phyloP scores from a whole-genome alignment of 2,113 vertebrate genomes.

The rat (Rattus norvegicus) region GRCr8 NC_086020.1:225974501-225975000 shows the following conservation, averaged over 20 bases:
- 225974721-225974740: constrained; percentile 93
- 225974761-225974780: constrained; percentile 98
- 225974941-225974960: not conserved
- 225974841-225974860: constrained; percentile 97
- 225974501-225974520: not conserved
- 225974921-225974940: no score
- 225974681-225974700: constrained; percentile 9
- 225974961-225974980: not conserved
- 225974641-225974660: not conserved
- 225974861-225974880: not conserved
- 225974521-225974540: not conserved
- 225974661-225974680: not conserved
- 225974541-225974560: not conserved
- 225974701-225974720: constrained; percentile 96
- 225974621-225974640: not conserved
- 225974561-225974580: not conserved
- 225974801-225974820: constrained; percentile 96
- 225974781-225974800: constrained; percentile 96
- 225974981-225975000: not conserved
- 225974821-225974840: constrained; percentile 98
- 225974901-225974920: not conserved
- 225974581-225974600: not conserved
- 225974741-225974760: constrained; percentile 96
- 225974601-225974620: not conserved
- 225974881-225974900: not conserved